Percentiles rank a stretch among this genome's conserved stretches.
Evolutionary conservation across 2,113 vertebrate species (phyloP).

Genomic region (Elgaria multicarinata): DNA sequence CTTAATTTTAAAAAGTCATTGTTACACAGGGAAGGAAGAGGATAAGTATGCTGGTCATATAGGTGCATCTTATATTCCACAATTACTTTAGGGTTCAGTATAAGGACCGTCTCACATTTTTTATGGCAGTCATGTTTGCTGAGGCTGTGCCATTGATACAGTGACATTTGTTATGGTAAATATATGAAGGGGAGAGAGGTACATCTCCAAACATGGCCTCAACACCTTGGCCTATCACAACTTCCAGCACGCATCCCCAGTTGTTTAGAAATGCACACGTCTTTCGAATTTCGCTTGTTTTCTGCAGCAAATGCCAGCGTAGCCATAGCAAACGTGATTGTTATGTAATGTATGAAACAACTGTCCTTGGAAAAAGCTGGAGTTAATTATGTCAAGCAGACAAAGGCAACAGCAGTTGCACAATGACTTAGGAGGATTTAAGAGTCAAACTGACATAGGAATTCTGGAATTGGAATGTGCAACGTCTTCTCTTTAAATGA

Average conservation of each 20-base stretch:
- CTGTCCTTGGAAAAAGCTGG: background rate
- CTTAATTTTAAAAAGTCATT: background rate
- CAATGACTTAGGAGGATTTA: background rate
- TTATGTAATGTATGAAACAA: background rate
- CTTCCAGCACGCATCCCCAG: background rate
- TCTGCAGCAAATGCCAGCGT: background rate
- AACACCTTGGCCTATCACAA: background rate
- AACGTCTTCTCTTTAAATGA: background rate
- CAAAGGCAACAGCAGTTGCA: background rate
- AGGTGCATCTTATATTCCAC: background rate
- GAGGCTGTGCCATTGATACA: background rate
- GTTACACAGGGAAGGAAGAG: background rate
- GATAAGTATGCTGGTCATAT: background rate
- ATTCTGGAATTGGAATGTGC: slow-evolving; percentile 4
- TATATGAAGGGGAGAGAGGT: background rate
- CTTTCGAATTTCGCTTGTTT: background rate
- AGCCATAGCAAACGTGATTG: background rate
- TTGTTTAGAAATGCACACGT: background rate
- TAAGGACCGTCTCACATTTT: background rate
- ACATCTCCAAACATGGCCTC: background rate
- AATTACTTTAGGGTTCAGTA: background rate
- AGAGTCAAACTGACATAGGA: background rate
- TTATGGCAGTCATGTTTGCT: background rate
- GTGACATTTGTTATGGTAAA: background rate
- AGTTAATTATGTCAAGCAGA: background rate